Conservation (phyloP, 2,113 vertebrate species). For the Anser cygnoides region DNA sequence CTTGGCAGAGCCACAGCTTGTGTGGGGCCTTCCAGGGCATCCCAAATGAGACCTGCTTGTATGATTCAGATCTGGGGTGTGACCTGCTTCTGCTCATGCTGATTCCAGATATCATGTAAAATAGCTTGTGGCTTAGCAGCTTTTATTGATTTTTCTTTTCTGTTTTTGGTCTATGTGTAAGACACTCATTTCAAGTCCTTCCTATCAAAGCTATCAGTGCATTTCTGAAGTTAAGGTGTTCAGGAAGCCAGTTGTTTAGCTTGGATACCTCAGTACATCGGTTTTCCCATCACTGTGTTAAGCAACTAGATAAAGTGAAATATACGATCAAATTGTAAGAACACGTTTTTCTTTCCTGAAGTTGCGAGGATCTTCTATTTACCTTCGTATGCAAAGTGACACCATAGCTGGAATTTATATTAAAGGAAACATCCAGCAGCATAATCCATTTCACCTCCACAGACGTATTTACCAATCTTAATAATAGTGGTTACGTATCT, state of each 20-base stretch:
- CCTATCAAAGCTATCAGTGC: background rate
- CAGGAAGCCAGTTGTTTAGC: background rate
- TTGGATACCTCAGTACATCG: background rate
- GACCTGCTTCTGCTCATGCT: background rate
- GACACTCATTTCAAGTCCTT: background rate
- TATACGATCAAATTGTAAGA: background rate
- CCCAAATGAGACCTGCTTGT: background rate
- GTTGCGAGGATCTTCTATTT: background rate
- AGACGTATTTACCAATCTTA: constrained; percentile 3
- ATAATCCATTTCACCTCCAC: background rate
- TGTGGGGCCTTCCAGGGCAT: background rate
- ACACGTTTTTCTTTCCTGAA: background rate
- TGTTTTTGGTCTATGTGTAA: background rate
- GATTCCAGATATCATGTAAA: background rate
- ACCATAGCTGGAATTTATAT: constrained; percentile 25
- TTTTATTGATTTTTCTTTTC: background rate
- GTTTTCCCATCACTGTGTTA: background rate
- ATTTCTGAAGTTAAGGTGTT: background rate
- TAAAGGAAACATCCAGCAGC: constrained; percentile 1
- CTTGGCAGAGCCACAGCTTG: background rate
- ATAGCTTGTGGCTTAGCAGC: background rate
- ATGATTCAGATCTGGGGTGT: background rate
- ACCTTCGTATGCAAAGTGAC: background rate
- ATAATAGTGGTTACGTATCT: background rate
- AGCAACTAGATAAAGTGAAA: background rate